phyloP scores from a whole-genome alignment of 2,113 vertebrate species.

The Prolemur simus region DNA sequence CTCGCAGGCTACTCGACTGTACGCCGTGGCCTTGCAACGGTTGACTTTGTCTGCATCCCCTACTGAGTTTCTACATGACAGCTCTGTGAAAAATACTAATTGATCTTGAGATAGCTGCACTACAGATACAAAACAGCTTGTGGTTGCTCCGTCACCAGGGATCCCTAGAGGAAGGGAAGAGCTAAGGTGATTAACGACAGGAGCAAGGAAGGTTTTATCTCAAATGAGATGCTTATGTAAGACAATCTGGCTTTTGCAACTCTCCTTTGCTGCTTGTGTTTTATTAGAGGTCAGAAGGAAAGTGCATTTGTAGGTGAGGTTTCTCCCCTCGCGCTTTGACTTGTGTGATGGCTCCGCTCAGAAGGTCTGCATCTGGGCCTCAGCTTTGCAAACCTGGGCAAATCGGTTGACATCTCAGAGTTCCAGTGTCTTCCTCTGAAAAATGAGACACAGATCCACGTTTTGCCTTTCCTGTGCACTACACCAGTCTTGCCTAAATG shows the following conservation, averaged over 20 bases:
- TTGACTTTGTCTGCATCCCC: not conserved
- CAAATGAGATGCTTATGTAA: conserved; percentile 63
- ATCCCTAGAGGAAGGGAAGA: not conserved
- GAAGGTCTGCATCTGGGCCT: not conserved
- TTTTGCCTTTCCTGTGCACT: not conserved
- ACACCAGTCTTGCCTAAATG: not conserved
- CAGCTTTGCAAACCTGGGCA: not conserved
- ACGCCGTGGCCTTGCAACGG: fast-evolving
- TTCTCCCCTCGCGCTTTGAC: not conserved
- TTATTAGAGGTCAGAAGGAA: conserved; percentile 53
- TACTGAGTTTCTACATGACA: not conserved
- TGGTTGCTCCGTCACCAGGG: not conserved
- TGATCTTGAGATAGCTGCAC: conserved; percentile 15
- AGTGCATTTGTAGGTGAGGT: conserved; percentile 25
- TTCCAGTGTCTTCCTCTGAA: not conserved
- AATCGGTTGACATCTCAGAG: not conserved
- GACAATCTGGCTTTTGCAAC: conserved; percentile 41
- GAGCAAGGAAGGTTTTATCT: conserved; percentile 28
- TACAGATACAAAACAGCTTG: conserved; percentile 46
- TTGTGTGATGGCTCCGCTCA: conserved; percentile 19
- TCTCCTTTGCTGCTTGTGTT: conserved; percentile 26
- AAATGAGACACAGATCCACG: not conserved
- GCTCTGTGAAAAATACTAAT: conserved; percentile 39
- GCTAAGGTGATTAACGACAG: conserved; percentile 27
- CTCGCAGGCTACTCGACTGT: not conserved